These are phyloP conservation scores for Seriola aureovittata DNA, from an alignment of 2,113 vertebrate genomes.

Conservation along the genomic window DNA sequence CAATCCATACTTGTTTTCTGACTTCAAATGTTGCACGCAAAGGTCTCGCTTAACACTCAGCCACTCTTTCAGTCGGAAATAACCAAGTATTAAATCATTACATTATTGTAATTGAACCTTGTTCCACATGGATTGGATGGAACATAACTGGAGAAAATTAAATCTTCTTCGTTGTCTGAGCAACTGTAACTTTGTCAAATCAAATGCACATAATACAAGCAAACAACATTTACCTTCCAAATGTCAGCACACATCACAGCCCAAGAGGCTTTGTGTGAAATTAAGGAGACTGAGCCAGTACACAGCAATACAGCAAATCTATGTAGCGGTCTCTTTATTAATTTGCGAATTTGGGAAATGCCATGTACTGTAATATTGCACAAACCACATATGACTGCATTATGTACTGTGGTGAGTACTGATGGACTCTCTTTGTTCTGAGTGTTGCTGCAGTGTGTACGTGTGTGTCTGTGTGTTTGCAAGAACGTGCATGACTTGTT, in stretches of 20 bases:
- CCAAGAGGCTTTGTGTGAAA: conserved; percentile 22
- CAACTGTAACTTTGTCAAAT: conserved; percentile 24
- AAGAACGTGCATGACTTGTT: conserved; percentile 75
- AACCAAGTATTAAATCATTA: conserved; percentile 7
- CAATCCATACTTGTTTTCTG: conserved; percentile 29
- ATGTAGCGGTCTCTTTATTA: conserved; percentile 65
- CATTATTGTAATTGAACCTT: conserved; percentile 3
- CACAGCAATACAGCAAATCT: conserved; percentile 80
- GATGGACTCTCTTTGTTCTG: conserved; percentile 66
- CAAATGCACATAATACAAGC: neutral
- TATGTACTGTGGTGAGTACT: conserved; percentile 69
- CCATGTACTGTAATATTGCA: conserved; percentile 38
- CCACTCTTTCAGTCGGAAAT: conserved; percentile 21
- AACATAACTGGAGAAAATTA: conserved; percentile 1
- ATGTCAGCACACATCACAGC: neutral
- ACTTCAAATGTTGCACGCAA: conserved; percentile 34
- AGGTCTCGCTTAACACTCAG: conserved; percentile 42
- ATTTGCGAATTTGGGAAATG: conserved; percentile 60
- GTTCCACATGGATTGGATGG: neutral
- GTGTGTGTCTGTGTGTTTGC: conserved; percentile 40
- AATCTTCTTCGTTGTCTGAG: conserved; percentile 9
- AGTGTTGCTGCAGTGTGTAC: conserved; percentile 53
- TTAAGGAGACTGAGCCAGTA: conserved; percentile 45
- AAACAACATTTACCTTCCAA: neutral
- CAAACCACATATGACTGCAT: conserved; percentile 49